phyloP scores from a whole-genome alignment of 1,140 invertebrate species.

The Drosophila kurseongensis region DNA sequence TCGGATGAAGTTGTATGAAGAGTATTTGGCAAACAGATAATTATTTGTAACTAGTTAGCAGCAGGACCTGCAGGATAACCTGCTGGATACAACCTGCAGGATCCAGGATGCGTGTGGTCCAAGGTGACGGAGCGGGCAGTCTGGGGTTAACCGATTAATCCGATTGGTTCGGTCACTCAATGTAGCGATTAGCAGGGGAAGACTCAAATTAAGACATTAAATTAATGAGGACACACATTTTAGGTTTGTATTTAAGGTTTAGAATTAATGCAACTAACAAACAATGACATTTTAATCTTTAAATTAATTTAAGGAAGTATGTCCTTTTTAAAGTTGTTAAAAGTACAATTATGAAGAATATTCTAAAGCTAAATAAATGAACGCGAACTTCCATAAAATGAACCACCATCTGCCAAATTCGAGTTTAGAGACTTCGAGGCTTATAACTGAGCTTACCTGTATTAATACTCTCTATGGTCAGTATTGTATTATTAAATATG shows the following conservation, averaged over 20 bases:
- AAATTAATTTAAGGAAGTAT: too few relatives aligned
- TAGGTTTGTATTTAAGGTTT: not conserved
- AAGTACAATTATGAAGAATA: too few relatives aligned
- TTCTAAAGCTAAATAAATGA: too few relatives aligned
- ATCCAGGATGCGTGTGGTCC: conserved; percentile 18
- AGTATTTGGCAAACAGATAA: conserved; percentile 77
- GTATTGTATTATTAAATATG: too few relatives aligned
- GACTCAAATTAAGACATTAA: conserved; percentile 13
- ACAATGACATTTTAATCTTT: not conserved
- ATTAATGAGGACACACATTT: too few relatives aligned
- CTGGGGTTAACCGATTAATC: conserved; percentile 68
- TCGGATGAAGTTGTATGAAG: conserved; percentile 48
- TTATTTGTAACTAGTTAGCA: conserved; percentile 74
- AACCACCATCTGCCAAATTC: too few relatives aligned
- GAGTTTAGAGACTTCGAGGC: too few relatives aligned
- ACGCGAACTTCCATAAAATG: too few relatives aligned
- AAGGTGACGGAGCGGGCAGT: conserved; percentile 65
- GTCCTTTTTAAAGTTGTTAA: too few relatives aligned
- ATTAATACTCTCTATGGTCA: too few relatives aligned
- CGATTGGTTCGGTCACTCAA: conserved; percentile 51
- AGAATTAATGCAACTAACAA: not conserved
- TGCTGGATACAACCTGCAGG: not conserved
- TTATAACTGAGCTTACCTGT: too few relatives aligned
- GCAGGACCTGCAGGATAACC: conserved; percentile 46
- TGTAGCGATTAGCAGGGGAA: conserved; percentile 17